Conservation (phyloP, 2,797 vertebrate genomes). For the Ceryle rudis region DNA sequence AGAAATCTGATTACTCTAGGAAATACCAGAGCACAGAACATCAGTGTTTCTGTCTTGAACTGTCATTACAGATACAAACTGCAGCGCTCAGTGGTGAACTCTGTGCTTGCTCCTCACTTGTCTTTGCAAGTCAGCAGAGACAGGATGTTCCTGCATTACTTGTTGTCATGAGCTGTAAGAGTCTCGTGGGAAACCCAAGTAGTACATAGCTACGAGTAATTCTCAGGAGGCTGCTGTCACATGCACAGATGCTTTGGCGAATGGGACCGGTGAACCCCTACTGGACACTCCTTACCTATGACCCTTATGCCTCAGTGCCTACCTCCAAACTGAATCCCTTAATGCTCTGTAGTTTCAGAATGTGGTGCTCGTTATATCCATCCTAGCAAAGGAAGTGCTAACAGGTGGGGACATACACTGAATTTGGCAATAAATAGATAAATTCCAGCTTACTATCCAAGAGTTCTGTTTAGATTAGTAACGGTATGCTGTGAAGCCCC, state of each 20-base stretch:
- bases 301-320: background rate
- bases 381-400: background rate
- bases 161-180: background rate
- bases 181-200: background rate
- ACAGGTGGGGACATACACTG: background rate
- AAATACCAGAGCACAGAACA: background rate
- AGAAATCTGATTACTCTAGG: slow-evolving; percentile 8
- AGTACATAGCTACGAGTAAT: background rate
- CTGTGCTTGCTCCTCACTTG: slow-evolving; percentile 19
- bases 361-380: background rate
- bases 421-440: background rate
- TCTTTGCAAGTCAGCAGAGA: slow-evolving; percentile 42
- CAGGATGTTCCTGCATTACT: background rate
- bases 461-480: background rate
- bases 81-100: slow-evolving; percentile 16
- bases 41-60: background rate
- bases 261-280: background rate
- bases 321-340: background rate
- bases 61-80: slow-evolving; percentile 8
- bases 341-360: background rate
- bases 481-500: background rate
- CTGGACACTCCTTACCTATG: background rate
- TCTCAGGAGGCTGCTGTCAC: background rate
- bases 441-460: background rate
- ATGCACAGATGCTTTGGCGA: background rate